phyloP scores from a whole-genome alignment of 2,797 vertebrate genomes.

The Acridotheres tristis region DNA sequence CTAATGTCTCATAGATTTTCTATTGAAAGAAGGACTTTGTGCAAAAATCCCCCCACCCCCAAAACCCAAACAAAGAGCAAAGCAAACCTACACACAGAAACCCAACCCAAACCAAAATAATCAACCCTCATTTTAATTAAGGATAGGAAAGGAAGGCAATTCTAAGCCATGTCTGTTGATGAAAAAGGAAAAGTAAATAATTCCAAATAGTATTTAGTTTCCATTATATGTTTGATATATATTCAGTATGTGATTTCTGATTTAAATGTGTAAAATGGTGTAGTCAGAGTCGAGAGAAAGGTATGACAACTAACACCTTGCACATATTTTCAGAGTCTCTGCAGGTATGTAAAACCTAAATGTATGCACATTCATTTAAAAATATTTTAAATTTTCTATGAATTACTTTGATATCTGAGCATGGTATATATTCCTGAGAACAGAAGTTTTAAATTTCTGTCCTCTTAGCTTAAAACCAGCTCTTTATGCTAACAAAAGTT shows the following conservation, averaged over 20 bases:
- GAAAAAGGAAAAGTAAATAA: not conserved
- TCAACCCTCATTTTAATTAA: not conserved
- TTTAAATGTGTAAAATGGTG: not conserved
- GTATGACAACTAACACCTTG: not conserved
- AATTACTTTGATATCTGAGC: not conserved
- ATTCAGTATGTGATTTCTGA: not conserved
- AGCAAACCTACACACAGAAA: not conserved
- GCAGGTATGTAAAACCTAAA: not conserved
- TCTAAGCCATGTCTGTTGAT: not conserved
- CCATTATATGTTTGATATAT: not conserved
- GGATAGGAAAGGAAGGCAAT: not conserved
- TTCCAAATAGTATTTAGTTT: not conserved
- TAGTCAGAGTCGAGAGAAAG: fast-evolving
- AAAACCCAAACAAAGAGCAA: not conserved
- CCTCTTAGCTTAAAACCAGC: not conserved
- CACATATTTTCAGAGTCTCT: not conserved
- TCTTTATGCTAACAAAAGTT: not conserved
- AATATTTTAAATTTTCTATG: not conserved
- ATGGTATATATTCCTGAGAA: fast-evolving
- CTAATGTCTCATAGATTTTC: not conserved
- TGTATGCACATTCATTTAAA: not conserved
- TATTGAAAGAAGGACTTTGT: not conserved
- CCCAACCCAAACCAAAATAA: no score
- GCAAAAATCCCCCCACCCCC: not conserved
- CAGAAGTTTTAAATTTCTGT: not conserved